Conservation (phyloP, 1,140 invertebrate species). For the Batillaria attramentaria region DNA sequence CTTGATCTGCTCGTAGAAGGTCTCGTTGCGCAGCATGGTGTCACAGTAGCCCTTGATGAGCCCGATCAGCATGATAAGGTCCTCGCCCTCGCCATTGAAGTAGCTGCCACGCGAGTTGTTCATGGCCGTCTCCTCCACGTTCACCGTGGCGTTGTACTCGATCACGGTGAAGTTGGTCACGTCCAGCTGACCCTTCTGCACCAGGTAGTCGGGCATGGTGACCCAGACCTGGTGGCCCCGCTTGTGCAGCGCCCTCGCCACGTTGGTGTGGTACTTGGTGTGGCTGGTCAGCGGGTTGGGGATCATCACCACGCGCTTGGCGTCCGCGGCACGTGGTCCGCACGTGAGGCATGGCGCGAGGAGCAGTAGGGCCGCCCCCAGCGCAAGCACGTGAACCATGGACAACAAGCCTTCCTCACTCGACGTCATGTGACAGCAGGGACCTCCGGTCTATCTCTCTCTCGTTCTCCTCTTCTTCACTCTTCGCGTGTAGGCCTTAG, state of each 20-base stretch:
- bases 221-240: conserved; percentile 34
- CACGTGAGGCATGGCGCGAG: neutral
- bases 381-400: neutral
- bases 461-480: too few species aligned
- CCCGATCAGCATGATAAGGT: neutral
- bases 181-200: conserved; percentile 24
- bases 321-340: neutral
- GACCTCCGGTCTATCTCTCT: too few species aligned
- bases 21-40: conserved; percentile 25
- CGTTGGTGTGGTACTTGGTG: conserved; percentile 37
- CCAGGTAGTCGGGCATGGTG: conserved; percentile 33
- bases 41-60: neutral
- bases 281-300: conserved; percentile 32
- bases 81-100: conserved; percentile 25
- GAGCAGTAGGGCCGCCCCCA: conserved; percentile 6
- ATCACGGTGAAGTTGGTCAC: conserved; percentile 31
- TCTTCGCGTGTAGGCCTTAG: too few species aligned
- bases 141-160: conserved; percentile 23
- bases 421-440: too few species aligned
- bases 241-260: conserved; percentile 23
- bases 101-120: conserved; percentile 23
- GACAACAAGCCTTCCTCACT: too few species aligned
- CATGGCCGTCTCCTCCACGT: conserved; percentile 26
- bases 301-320: conserved; percentile 35
- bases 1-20: conserved; percentile 10